These are phyloP conservation scores for Drosophila subpulchrella DNA, from an alignment of 1,140 invertebrate species.

Conservation along the genomic window DNA sequence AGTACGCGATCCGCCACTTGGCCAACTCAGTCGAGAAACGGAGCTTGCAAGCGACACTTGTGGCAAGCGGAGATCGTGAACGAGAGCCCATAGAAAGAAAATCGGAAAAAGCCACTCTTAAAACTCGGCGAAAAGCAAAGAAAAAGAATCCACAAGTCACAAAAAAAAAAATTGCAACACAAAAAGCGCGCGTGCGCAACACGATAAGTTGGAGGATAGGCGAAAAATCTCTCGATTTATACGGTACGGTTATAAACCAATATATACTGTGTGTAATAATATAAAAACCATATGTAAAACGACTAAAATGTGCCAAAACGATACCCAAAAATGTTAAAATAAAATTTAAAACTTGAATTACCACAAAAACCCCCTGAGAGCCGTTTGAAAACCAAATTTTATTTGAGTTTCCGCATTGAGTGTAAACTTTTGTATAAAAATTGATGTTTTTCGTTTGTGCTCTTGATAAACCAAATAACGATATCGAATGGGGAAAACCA, in stretches of 20 bases:
- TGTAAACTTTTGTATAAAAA: constrained; percentile 5
- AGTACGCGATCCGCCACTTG: constrained; percentile 48
- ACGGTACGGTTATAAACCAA: constrained; percentile 25
- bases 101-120: constrained; percentile 50
- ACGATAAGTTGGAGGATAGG: constrained; percentile 61
- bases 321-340: neutral
- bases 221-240: constrained; percentile 18
- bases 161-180: constrained; percentile 70
- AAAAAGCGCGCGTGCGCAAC: constrained; percentile 57
- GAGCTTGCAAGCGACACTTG: constrained; percentile 77
- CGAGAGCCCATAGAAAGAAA: constrained; percentile 40
- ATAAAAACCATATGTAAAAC: constrained; percentile 3
- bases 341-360: neutral
- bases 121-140: constrained; percentile 46
- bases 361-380: neutral
- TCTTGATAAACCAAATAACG: constrained; percentile 2
- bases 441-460: constrained; percentile 10
- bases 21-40: constrained; percentile 72
- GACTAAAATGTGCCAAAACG: neutral
- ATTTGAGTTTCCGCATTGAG: constrained; percentile 1
- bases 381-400: neutral
- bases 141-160: constrained; percentile 39
- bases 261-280: neutral
- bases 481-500: constrained; percentile 2
- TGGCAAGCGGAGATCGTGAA: constrained; percentile 55